These are phyloP conservation scores for Chrysemys picta DNA, from an alignment of 2,113 vertebrate species.

Conservation along the genomic window DNA sequence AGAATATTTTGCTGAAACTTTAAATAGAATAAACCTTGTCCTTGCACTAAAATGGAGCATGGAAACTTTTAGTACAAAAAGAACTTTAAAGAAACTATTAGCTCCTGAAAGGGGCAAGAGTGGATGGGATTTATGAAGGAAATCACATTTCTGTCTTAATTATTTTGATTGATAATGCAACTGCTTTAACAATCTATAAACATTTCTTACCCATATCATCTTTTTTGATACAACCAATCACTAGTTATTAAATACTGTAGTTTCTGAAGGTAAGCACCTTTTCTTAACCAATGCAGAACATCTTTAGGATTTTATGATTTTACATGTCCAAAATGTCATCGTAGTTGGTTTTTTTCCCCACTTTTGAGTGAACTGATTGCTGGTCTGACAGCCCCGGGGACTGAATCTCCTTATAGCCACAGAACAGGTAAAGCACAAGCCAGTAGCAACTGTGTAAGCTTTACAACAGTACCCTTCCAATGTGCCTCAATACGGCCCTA, in stretches of 20 bases:
- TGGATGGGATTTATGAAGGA: background rate
- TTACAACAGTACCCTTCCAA: background rate
- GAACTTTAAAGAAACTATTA: background rate
- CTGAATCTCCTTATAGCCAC: background rate
- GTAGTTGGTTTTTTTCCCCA: no score
- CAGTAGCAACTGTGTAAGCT: background rate
- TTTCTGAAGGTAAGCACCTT: background rate
- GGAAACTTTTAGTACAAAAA: background rate
- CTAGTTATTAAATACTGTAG: background rate
- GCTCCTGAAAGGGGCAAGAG: background rate
- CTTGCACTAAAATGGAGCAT: background rate
- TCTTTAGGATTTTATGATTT: background rate
- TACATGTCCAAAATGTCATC: background rate
- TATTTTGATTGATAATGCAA: background rate
- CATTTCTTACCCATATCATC: background rate
- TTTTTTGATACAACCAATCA: background rate
- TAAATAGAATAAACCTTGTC: background rate
- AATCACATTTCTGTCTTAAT: background rate
- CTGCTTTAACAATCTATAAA: background rate
- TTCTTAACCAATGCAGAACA: background rate
- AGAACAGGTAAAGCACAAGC: background rate
- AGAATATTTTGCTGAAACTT: background rate
- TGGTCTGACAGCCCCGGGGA: background rate
- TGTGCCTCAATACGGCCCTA: background rate
- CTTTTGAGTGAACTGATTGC: background rate